Conservation (phyloP, 2,797 vertebrate species). For the Hippocampus kuda region DNA sequence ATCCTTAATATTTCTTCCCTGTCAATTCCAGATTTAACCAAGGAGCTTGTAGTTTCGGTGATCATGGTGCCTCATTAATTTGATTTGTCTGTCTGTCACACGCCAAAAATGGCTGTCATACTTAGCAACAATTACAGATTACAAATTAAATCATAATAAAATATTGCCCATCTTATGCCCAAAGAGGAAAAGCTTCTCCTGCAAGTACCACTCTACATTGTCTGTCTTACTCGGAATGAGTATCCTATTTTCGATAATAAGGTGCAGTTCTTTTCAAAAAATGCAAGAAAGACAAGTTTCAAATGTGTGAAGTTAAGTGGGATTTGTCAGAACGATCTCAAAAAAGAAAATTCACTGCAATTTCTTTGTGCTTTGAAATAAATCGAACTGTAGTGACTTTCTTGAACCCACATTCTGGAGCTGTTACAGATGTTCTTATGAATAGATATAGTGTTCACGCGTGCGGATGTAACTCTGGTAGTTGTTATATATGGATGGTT, state of each 20-base stretch:
- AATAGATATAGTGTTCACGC: slow-evolving; percentile 13
- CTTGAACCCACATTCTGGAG: slow-evolving; percentile 35
- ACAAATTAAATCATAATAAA: neutral
- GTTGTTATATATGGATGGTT: slow-evolving; percentile 40
- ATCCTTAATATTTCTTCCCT: neutral
- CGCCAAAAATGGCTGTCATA: neutral
- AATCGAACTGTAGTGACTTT: slow-evolving; percentile 24
- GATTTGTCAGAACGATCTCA: slow-evolving; percentile 34
- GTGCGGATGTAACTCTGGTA: slow-evolving; percentile 8
- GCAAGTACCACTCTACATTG: neutral
- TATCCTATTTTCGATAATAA: slow-evolving; percentile 1
- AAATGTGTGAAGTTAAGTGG: slow-evolving; percentile 33
- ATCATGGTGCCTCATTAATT: neutral
- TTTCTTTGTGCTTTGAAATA: slow-evolving; percentile 30
- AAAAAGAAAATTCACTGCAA: slow-evolving; percentile 22
- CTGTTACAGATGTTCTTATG: slow-evolving; percentile 39
- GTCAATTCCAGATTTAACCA: neutral
- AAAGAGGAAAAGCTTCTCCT: neutral
- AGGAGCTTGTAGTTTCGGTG: neutral
- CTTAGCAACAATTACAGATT: no score
- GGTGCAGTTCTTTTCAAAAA: neutral
- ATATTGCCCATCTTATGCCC: neutral
- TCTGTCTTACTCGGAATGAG: neutral
- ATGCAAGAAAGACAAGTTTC: slow-evolving; percentile 10
- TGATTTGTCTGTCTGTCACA: neutral